Evolutionary conservation across 1,140 invertebrate genomes (phyloP), one percentile per base, ranked within the genome.

Genomic region (Drosophila burlai): DNA sequence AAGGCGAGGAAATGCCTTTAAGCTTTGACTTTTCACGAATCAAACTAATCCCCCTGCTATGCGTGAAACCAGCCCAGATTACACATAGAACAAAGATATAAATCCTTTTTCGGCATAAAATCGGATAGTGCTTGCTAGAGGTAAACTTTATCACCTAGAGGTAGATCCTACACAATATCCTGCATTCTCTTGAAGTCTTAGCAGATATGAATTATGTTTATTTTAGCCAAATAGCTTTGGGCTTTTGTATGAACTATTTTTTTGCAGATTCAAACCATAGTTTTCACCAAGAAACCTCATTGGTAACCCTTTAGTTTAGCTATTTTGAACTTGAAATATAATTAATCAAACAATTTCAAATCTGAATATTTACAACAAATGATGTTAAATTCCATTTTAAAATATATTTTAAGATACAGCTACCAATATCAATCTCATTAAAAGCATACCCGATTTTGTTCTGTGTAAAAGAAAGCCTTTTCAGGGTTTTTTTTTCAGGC

Each of bases 21-120:
- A 65, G 59, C 72, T 73, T 84, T 77, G 82, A 81, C 81, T 83
- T 84, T 84, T 68, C 64, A 78, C 80, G 46, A 79, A 68, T 64
- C 45, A 50, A 54, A 67, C 42, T 68, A 71, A 71, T 40, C 40
- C 64, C 64, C 59, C n/a, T 7, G 60, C 60, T n/a, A 49, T 49
- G 60, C 45, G 60, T 47, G 65, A 67, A 31, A 46, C 34, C 5
- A 36, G 2, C 26, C 38, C 26, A 61, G 62, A 29, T 42, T 65
- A 34, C 63, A 63, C 40, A 57, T 7, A 40, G 9, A 65, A 45
- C 42, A 15, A 31, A 63, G 8, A 13, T 7, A 59, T 4, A 38
- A 57, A 16, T 16, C 21, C 10, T 40, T 26, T 4, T 16, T 16
- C 4, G 8, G 8, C 15, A 55, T 54, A 3, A 55, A 55, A 36